Base-by-base conservation (phyloP, 1,140 invertebrate species). In the Fopius arisanus region DNA sequence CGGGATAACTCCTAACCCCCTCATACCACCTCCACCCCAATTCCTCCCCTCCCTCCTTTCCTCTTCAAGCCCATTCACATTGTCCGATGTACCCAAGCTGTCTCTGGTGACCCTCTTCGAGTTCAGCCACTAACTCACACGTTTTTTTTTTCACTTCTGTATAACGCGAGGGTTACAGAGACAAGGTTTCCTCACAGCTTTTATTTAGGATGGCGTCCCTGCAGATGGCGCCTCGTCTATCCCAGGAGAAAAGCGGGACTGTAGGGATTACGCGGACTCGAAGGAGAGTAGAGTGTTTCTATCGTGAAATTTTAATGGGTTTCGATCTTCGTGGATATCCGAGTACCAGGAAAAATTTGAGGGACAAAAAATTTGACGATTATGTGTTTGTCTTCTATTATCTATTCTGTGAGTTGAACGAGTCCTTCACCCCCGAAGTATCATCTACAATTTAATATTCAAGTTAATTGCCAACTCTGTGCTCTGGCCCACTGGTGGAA, bases 81-180 rank as follows among this genome's bases (percentile, higher is more conserved):
- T 10, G 54, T 23, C 54, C 54, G 23, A 59, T 59, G 23, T 59
- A 59, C 19, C 73, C 75, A 78, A 79, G 78, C 77, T 80, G 79
- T 82, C 80, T 82, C 78, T 74, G 75, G 80, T 77, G 81, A 78
- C 78, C 78, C 72, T 79, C 78, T 80, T 74, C n/a, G 23, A 66
- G 67, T 73, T 73, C 29, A 19, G 37, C 4, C 31, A 48, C 65
- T 59, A 59, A 59, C 54, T 59, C 54, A 59, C 54, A 59, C 19
- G 23, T 59, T 59, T 59, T 59, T 59, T 26, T 3, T 54, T 16
- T n/a, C 43, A 12, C n/a, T n/a, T n/a, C n/a, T 19, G 16, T 59
- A 2, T 59, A 26, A 26, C 23, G 19, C 54, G 43, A 19, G 43
- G n/a, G 19, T 16, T 51, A 51, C 3, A 51, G 43, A 21, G n/a